Evolutionary conservation across 1,140 invertebrate species (phyloP).

Genomic region (Cotesia glomerata): DNA sequence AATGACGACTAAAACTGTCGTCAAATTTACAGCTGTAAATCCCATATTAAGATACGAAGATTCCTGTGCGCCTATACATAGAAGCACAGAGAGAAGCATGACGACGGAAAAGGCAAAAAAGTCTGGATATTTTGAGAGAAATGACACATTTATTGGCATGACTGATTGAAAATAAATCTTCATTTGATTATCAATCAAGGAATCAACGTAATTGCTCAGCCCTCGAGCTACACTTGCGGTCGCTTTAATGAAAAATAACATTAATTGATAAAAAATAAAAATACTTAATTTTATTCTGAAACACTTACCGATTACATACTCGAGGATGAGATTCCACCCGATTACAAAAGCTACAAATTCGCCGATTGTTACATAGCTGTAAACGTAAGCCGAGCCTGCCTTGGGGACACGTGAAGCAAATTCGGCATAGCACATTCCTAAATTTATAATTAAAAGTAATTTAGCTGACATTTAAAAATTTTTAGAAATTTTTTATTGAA

Average conservation of each 20-base stretch:
- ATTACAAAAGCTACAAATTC: conserved; percentile 80
- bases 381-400: conserved; percentile 86
- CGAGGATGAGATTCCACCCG: conserved; percentile 90
- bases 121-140: conserved; percentile 82
- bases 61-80: conserved; percentile 86
- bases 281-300: not conserved
- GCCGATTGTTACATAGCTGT: conserved; percentile 87
- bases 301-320: conserved; percentile 82
- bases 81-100: conserved; percentile 70
- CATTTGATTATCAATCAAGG: conserved; percentile 77
- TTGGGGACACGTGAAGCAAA: conserved; percentile 86
- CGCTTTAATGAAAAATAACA: conserved; percentile 57
- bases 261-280: not conserved
- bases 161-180: conserved; percentile 66
- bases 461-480: no score
- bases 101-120: conserved; percentile 79
- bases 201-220: conserved; percentile 87
- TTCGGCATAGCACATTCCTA: conserved; percentile 83
- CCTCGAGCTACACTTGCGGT: conserved; percentile 91
- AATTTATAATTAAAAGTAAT: not conserved
- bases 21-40: conserved; percentile 86
- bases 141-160: conserved; percentile 71
- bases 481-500: no score
- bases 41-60: conserved; percentile 89
- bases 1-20: conserved; percentile 82